phyloP scores from a whole-genome alignment of 2,113 vertebrate genomes.

The Saccopteryx leptura region DNA sequence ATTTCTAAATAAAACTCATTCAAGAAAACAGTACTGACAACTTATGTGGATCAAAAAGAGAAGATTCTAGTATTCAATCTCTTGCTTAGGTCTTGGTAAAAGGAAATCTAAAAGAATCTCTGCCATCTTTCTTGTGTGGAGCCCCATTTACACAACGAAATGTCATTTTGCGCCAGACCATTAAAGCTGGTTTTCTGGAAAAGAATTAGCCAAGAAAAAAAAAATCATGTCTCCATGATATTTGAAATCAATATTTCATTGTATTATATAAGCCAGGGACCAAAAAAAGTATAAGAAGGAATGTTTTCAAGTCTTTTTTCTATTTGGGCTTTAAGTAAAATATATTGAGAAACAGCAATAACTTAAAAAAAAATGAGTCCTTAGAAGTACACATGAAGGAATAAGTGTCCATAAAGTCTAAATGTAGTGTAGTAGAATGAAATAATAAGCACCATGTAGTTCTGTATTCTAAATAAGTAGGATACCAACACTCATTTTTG shows the following conservation, averaged over 20 bases:
- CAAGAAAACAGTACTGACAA: conserved; percentile 51
- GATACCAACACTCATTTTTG: background rate
- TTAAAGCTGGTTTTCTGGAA: background rate
- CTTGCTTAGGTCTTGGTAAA: conserved; percentile 5
- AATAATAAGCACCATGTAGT: background rate
- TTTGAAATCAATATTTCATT: conserved; percentile 44
- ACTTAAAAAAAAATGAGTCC: background rate
- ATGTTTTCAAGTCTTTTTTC: background rate
- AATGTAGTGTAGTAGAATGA: background rate
- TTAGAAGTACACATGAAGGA: conserved; percentile 24
- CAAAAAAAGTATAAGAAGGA: background rate
- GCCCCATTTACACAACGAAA: background rate
- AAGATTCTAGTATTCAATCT: background rate
- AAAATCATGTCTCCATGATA: background rate
- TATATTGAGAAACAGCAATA: background rate
- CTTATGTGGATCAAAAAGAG: conserved; percentile 19
- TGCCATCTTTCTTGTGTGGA: background rate
- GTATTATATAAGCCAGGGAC: background rate
- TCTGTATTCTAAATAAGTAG: background rate
- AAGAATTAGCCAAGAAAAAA: background rate
- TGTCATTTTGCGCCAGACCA: background rate
- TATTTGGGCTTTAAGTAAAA: conserved; percentile 21
- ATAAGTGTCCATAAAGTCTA: conserved; percentile 1
- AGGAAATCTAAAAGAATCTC: conserved; percentile 47
- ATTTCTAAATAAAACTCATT: conserved; percentile 44